Percentiles rank a stretch among this genome's conserved stretches.
phyloP scores from a whole-genome alignment of 1,140 invertebrate genomes.

The Papilio polyxenes region DNA sequence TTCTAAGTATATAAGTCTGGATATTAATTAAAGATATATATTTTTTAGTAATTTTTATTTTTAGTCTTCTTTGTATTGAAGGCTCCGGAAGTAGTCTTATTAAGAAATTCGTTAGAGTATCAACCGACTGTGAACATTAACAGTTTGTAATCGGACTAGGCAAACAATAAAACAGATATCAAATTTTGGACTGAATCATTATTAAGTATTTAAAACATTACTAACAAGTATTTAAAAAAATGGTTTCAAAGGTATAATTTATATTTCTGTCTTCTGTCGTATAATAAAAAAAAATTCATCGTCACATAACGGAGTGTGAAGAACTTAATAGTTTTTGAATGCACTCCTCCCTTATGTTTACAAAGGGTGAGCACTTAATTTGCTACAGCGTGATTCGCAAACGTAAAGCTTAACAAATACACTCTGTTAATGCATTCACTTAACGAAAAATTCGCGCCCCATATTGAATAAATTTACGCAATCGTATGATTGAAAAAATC shows the following conservation, averaged over 20 bases:
- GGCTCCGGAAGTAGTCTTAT: background rate
- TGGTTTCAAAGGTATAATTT: background rate
- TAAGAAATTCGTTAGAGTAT: too few species aligned
- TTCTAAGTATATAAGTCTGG: too few species aligned
- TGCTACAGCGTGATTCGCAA: constrained; percentile 72
- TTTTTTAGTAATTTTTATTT: background rate
- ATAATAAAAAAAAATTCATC: constrained; percentile 37
- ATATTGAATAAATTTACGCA: background rate
- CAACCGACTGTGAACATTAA: background rate
- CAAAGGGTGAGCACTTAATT: constrained; percentile 67
- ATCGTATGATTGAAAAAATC: too few species aligned
- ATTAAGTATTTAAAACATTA: background rate
- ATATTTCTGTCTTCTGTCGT: background rate
- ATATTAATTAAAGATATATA: constrained; percentile 1
- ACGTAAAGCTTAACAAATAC: constrained; percentile 54
- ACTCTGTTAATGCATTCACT: constrained; percentile 57
- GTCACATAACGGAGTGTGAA: constrained; percentile 51
- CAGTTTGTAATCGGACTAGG: background rate
- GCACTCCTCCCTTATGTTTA: constrained; percentile 61
- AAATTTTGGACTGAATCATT: background rate
- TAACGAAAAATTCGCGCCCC: background rate
- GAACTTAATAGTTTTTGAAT: constrained; percentile 70
- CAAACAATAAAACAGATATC: background rate
- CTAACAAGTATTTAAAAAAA: background rate
- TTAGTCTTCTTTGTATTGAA: background rate